Conservation (phyloP, 1,140 invertebrate species). For the Hormaphis cornu region DNA sequence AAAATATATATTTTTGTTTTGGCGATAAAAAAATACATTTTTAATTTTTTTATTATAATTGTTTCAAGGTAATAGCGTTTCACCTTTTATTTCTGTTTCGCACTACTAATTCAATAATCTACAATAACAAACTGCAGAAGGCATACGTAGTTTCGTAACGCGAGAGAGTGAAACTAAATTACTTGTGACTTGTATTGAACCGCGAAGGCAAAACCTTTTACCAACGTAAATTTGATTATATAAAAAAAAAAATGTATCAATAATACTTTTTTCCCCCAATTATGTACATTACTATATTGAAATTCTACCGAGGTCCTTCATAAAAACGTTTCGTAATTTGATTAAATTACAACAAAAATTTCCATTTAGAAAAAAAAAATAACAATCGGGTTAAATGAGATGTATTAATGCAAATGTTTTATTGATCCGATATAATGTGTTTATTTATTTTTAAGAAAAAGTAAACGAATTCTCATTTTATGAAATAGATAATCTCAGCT, state of each 20-base stretch:
- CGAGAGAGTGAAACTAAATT: neutral
- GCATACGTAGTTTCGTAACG: too few species aligned
- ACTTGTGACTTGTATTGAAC: neutral
- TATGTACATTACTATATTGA: neutral
- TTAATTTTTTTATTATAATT: too few species aligned
- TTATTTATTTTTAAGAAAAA: too few species aligned
- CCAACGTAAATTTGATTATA: neutral
- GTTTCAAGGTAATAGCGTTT: too few species aligned
- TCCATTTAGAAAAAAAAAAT: neutral
- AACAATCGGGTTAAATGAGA: too few species aligned
- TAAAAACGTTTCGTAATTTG: neutral
- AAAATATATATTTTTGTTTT: too few species aligned
- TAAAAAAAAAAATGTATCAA: slow-evolving; percentile 6
- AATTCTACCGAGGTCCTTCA: neutral
- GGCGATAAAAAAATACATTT: too few species aligned
- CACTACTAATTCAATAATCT: neutral
- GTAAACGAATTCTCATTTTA: too few species aligned
- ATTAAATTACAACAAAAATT: neutral
- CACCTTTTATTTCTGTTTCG: neutral
- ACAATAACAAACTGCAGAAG: neutral
- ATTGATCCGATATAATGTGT: too few species aligned
- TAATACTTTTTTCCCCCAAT: neutral
- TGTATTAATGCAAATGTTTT: too few species aligned
- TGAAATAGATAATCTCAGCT: too few species aligned
- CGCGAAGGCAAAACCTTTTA: neutral